Base-by-base conservation (phyloP, 2,113 vertebrate genomes). In the Cyanoramphus novaezelandiae region DNA sequence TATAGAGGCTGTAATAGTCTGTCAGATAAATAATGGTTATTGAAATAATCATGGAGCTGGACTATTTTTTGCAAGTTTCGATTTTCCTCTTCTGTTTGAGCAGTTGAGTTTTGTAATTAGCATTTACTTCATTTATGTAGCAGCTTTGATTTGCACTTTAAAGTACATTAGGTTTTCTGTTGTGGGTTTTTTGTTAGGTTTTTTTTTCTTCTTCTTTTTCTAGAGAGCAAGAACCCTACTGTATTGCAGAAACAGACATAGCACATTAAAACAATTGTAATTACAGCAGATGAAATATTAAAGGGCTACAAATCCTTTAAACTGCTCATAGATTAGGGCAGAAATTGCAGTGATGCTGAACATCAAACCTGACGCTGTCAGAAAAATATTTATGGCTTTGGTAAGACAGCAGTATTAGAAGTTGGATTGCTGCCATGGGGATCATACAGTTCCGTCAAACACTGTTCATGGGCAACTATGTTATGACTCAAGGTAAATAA, bases 61-160 rank as follows among this genome's bases (percentile, higher is more conserved):
- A 88, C 14, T 95, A 20, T 89, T 95, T 97, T 97, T 88, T 74
- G 50, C 46, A 94, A 93, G 39, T 96, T 96, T 85, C 92, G 82
- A 86, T 98, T 97, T 84, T 94, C 63, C 20, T 97, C 41, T 87
- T 96, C 52, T 96, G 59, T 97, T 96, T 86, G 47, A 97, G 75
- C 19, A 96, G 9, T 57, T 95, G 74, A 97, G 10, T 93, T 59
- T 93, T 94, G 28, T 96, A 97, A 95, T 96, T 96, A 97, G 70
- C 96, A 93, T 95, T 96, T 97, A 53, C 50, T 88, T 96, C 9
- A 81, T 91, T 97, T 96, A 76, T 65, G 57, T 53, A 82, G 37
- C 8, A 89, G 41, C 88, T 97, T 95, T 96, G 65, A 95, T 94
- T 96, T 93, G 17, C 52, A 77, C 62, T 93, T 91, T 88, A 75